Percentiles rank a stretch among this genome's conserved stretches.
These are phyloP conservation scores for Theristicus caerulescens DNA, from an alignment of 2,113 vertebrate genomes.

Conservation along the genomic window DNA sequence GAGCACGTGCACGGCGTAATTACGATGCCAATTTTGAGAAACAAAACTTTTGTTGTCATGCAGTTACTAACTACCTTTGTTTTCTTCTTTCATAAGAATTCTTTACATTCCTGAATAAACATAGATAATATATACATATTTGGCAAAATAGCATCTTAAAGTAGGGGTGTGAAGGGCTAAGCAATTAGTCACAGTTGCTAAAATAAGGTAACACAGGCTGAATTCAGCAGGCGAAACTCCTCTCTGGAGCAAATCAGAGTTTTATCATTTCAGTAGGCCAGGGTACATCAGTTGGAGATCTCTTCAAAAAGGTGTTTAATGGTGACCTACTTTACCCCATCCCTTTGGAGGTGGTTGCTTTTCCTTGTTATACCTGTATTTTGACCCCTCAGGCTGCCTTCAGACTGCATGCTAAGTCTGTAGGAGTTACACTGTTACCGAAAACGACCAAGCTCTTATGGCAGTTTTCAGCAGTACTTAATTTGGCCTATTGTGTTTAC, in stretches of 20 bases:
- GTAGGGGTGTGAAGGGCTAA: not conserved
- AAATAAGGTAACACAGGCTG: not conserved
- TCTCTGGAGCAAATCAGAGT: not conserved
- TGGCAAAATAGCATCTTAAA: not conserved
- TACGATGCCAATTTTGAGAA: not conserved
- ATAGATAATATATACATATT: not conserved
- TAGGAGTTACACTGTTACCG: not conserved
- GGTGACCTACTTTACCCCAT: conserved; percentile 10
- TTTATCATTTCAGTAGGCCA: not conserved
- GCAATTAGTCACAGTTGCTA: not conserved
- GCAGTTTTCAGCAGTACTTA: not conserved
- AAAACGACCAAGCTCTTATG: not conserved
- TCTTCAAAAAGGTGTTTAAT: not conserved
- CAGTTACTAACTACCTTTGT: not conserved
- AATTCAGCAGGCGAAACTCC: not conserved
- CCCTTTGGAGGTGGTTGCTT: not conserved
- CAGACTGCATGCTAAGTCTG: not conserved
- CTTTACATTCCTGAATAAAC: conserved; percentile 18
- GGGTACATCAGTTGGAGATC: not conserved
- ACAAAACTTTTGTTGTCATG: not conserved
- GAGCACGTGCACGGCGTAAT: not conserved
- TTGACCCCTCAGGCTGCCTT: not conserved
- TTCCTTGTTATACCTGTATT: conserved; percentile 22
- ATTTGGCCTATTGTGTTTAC: conserved; percentile 24
- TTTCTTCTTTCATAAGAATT: not conserved